A percentile compares a stretch with the other conserved stretches of the same genome.
phyloP scores from a whole-genome alignment of 1,140 invertebrate genomes.

The Sinonovacula constricta region DNA sequence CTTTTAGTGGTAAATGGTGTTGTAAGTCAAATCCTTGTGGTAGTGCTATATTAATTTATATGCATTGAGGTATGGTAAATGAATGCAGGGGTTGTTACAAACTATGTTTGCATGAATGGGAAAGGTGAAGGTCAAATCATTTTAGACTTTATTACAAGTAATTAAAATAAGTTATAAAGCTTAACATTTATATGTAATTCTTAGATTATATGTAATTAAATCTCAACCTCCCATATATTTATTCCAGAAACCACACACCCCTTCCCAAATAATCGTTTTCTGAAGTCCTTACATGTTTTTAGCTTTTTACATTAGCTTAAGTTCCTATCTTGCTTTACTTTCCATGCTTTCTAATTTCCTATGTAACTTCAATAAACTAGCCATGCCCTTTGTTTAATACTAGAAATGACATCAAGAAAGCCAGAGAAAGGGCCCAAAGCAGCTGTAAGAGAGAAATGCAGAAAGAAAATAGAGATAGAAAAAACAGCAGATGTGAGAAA shows the following conservation, averaged over 20 bases:
- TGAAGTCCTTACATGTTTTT: background rate
- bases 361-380: background rate
- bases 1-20: background rate
- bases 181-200: too few species aligned
- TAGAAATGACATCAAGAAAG: slow-evolving; percentile 43
- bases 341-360: background rate
- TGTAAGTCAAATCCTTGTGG: background rate
- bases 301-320: background rate
- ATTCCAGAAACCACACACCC: too few species aligned
- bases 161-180: too few species aligned
- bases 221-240: background rate
- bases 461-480: background rate
- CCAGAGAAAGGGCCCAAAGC: slow-evolving; percentile 6
- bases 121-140: background rate
- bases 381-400: slow-evolving; percentile 43
- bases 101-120: background rate
- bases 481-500: background rate
- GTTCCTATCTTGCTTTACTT: background rate
- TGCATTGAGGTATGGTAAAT: background rate
- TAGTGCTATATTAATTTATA: background rate
- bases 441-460: background rate
- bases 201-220: background rate
- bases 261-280: background rate
- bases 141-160: background rate
- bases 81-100: background rate